Percentiles rank a stretch among this genome's conserved stretches.
These are phyloP conservation scores for Papilio elwesi DNA, from an alignment of 2,888 invertebrate genomes.

Conservation along the genomic window DNA sequence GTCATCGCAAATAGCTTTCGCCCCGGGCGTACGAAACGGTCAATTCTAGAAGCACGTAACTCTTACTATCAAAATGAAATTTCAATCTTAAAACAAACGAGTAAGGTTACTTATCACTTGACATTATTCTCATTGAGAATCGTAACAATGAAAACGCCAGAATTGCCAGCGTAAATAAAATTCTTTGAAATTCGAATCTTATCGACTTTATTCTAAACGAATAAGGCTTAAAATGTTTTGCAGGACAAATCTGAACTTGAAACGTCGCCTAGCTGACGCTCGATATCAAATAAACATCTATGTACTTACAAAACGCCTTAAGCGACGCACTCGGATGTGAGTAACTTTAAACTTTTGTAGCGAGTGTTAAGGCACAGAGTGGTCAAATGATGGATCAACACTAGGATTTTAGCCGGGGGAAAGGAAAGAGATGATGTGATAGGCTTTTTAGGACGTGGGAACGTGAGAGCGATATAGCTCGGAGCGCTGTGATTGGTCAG, in stretches of 20 bases:
- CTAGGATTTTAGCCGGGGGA: slow-evolving; percentile 83
- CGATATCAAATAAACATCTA: slow-evolving; percentile 82
- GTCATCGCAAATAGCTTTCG: slow-evolving; percentile 84
- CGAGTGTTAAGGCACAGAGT: slow-evolving; percentile 57
- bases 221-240: slow-evolving; percentile 76
- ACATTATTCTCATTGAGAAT: slow-evolving; percentile 55
- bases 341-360: slow-evolving; percentile 59
- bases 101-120: slow-evolving; percentile 49
- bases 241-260: slow-evolving; percentile 82
- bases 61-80: slow-evolving; percentile 47
- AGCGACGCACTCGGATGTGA: slow-evolving; percentile 55
- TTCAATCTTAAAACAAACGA: slow-evolving; percentile 42
- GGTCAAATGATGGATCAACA: slow-evolving; percentile 56
- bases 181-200: slow-evolving; percentile 64
- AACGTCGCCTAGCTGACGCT: slow-evolving; percentile 82
- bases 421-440: slow-evolving; percentile 70
- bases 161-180: slow-evolving; percentile 82
- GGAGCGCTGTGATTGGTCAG: slow-evolving; percentile 85
- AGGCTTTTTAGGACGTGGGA: slow-evolving; percentile 57
- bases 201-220: slow-evolving; percentile 63
- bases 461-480: slow-evolving; percentile 76
- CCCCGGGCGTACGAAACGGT: slow-evolving; percentile 61
- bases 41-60: slow-evolving; percentile 55
- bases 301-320: slow-evolving; percentile 66
- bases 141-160: slow-evolving; percentile 83